These are phyloP conservation scores for Danio kyathit DNA, from an alignment of 2,797 vertebrate species.

Conservation along the genomic window DNA sequence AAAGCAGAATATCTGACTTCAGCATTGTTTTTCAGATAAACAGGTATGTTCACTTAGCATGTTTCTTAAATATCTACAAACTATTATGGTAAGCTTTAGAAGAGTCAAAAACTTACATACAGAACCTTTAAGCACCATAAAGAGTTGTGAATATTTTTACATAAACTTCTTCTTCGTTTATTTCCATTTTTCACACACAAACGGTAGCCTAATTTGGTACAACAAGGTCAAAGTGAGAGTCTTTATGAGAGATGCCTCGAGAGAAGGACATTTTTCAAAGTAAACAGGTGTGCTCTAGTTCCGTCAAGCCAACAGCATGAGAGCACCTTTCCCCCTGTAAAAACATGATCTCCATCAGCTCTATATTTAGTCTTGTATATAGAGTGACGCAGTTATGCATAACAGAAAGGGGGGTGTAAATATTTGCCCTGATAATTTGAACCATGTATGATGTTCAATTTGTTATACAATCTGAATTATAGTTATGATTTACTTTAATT, in stretches of 20 bases:
- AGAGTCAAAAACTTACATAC: too few relatives aligned
- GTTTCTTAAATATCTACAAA: too few relatives aligned
- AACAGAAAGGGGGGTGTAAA: neutral
- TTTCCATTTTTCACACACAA: neutral
- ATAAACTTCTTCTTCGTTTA: neutral
- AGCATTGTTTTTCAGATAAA: too few relatives aligned
- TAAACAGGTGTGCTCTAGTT: conserved; percentile 30
- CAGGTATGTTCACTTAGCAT: too few relatives aligned
- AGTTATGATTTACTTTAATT: neutral
- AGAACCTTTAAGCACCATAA: conserved; percentile 1
- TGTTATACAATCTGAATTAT: neutral
- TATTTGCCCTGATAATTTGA: neutral
- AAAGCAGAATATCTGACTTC: too few relatives aligned
- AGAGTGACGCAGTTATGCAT: conserved; percentile 10
- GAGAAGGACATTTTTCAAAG: conserved; percentile 23
- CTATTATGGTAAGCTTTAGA: too few relatives aligned
- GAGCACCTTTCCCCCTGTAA: neutral
- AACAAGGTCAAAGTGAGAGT: conserved; percentile 13
- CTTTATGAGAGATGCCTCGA: neutral
- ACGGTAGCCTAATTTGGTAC: conserved; percentile 9
- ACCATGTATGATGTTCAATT: neutral
- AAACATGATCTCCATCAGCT: conserved; percentile 7
- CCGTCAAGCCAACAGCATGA: conserved; percentile 5
- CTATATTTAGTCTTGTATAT: conserved; percentile 47
- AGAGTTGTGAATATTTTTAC: neutral